Evolutionary conservation across 2,888 invertebrate species (phyloP), one percentile per base, ranked within the genome.

Genomic region (Ophonus ardosiacus): DNA sequence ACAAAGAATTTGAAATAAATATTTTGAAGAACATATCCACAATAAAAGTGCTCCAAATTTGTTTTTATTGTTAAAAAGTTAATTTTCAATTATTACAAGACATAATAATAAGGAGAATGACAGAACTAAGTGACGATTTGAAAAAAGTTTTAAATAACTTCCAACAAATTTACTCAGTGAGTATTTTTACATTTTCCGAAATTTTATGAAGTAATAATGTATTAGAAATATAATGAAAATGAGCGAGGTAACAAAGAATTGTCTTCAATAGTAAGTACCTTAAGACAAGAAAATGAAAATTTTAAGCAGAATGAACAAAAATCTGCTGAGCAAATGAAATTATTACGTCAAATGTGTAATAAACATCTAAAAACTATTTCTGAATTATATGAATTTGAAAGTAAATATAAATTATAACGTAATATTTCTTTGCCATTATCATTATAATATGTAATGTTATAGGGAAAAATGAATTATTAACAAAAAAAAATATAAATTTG

Each of bases 241-340:
- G 74, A 82, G 18, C 59, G 40, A 7, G 17, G 3, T 24, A 59
- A 57, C 40, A 82, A 82, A 74, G 74, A 82, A 31, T 13, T 74
- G 21, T 31, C 24, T 43, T 51, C 38, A 17, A 10, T 71, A 13
- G 10, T 82, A 40, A 17, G 13, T 38, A 24, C 59, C 18, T 38
- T 57, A 38, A 56, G 56, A 40, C 15, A 56, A 7, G 4, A 13
- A 71, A 82, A 59, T 74, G 38, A 57, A 38, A 57, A 18, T 57
- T 82, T 38, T 15, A 82, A 82, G 38, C 40, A 82, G 57, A 59
- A 74, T 74, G 59, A 82, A 17, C 56, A 57, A 10, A 71, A 82
- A 82, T 74, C 15, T 15, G 56, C 18, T 7, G 71, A 82, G 56
- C 57, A 82, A 57, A n/a, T 74, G 7, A 74, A 81, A 56, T 31